Conservation (phyloP, 2,797 vertebrate species). For the Huso huso region DNA sequence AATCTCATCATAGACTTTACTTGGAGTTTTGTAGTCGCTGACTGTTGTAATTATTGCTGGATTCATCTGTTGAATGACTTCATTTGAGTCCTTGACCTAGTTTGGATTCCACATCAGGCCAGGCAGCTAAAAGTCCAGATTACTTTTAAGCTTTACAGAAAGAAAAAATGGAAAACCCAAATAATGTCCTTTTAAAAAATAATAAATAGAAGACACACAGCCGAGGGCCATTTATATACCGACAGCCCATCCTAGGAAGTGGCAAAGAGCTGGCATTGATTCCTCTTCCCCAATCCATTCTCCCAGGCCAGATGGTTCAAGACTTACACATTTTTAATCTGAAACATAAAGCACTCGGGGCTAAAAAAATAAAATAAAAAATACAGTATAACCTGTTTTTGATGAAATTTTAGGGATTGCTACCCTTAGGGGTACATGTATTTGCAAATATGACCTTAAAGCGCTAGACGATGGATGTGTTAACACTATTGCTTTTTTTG, state of each 20-base stretch:
- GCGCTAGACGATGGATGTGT: constrained; percentile 35
- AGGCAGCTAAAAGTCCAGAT: constrained; percentile 53
- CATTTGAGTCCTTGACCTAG: constrained; percentile 63
- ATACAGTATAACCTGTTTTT: constrained; percentile 50
- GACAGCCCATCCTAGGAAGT: constrained; percentile 78
- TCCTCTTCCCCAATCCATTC: constrained; percentile 61
- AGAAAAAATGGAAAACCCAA: constrained; percentile 48
- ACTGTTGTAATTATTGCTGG: constrained; percentile 56
- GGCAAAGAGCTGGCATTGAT: constrained; percentile 65
- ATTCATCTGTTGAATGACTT: constrained; percentile 40
- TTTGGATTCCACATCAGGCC: constrained; percentile 59
- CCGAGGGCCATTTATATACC: constrained; percentile 62
- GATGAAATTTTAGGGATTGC: constrained; percentile 51
- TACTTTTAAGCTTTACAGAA: constrained; percentile 53
- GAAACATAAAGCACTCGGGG: constrained; percentile 61
- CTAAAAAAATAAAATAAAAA: constrained; percentile 58
- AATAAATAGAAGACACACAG: constrained; percentile 57
- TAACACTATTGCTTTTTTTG: constrained; percentile 17
- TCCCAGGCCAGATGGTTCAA: constrained; percentile 73
- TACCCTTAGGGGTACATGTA: constrained; percentile 40
- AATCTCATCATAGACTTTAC: constrained; percentile 39
- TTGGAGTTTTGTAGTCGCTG: constrained; percentile 35
- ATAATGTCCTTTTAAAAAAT: constrained; percentile 48
- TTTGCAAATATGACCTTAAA: constrained; percentile 47
- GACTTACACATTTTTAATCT: constrained; percentile 80